phyloP scores from a whole-genome alignment of 1,140 invertebrate species.

The Drosophila jambulina region DNA sequence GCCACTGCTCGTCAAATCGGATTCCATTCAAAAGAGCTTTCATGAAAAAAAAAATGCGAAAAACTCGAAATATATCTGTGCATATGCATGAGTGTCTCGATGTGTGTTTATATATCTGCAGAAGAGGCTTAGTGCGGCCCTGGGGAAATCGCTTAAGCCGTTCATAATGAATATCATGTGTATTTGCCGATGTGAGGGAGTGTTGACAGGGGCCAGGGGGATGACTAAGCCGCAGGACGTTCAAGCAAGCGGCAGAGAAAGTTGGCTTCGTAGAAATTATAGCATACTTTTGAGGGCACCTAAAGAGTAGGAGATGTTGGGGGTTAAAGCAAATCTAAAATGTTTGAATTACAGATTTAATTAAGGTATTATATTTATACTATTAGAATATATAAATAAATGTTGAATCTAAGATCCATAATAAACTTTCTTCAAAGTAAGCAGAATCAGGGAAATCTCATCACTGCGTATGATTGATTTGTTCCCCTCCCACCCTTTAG shows the following conservation, averaged over 20 bases:
- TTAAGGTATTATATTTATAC: neutral
- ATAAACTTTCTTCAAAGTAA: neutral
- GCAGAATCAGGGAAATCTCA: neutral
- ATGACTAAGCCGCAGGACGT: conserved; percentile 18
- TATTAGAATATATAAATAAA: neutral
- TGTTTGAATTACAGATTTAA: neutral
- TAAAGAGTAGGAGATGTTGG: neutral
- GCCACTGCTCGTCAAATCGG: conserved; percentile 62
- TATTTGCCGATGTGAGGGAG: conserved; percentile 48
- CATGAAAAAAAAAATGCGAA: conserved; percentile 25
- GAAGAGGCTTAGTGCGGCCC: conserved; percentile 79
- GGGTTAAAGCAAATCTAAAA: neutral
- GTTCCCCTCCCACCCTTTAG: neutral
- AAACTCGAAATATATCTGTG: conserved; percentile 58
- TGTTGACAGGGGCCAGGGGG: conserved; percentile 6
- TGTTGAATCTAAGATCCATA: neutral
- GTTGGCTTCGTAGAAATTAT: conserved; percentile 24
- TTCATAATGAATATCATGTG: conserved; percentile 83
- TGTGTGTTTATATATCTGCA: conserved; percentile 53
- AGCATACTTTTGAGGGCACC: conserved; percentile 19
- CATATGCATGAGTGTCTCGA: conserved; percentile 67
- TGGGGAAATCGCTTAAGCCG: conserved; percentile 84
- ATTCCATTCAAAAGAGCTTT: conserved; percentile 68
- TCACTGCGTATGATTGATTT: conserved; percentile 5
- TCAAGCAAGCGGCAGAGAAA: conserved; percentile 17